Conservation (phyloP, 2,888 invertebrate species). For the Yponomeuta malinellus region DNA sequence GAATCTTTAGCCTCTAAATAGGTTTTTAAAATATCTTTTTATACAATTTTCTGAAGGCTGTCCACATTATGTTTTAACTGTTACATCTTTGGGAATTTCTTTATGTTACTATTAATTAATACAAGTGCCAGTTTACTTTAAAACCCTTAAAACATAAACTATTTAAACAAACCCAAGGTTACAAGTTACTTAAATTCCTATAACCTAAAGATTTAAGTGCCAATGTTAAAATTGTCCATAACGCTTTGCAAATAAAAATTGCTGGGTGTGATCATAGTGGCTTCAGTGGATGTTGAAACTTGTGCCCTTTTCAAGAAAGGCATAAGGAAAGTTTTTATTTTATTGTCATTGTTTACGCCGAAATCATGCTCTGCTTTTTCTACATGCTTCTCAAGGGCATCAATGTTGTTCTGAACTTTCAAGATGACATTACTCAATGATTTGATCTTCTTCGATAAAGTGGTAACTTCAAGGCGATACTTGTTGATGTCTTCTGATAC, state of each 20-base stretch:
- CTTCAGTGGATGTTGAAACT: conserved; percentile 26
- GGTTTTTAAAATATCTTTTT: too few species aligned
- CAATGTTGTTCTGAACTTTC: conserved; percentile 63
- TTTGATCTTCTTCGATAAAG: conserved; percentile 71
- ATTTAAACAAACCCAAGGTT: not conserved
- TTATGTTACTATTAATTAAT: not conserved
- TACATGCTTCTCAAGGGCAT: conserved; percentile 75
- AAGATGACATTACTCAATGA: conserved; percentile 71
- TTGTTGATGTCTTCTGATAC: conserved; percentile 72
- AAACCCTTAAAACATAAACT: conserved; percentile 7
- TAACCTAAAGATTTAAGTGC: not conserved
- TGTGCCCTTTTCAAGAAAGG: conserved; percentile 71
- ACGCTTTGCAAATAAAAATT: conserved; percentile 45
- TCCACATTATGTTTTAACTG: conserved; percentile 1
- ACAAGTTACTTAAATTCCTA: not conserved
- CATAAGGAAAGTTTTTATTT: conserved; percentile 75
- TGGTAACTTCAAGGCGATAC: conserved; percentile 68
- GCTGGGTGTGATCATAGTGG: conserved; percentile 23
- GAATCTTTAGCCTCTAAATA: too few species aligned
- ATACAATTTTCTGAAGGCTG: too few species aligned
- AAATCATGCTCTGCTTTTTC: conserved; percentile 77
- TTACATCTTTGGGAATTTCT: not conserved
- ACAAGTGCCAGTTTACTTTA: conserved; percentile 5
- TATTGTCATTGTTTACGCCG: conserved; percentile 73
- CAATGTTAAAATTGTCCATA: conserved; percentile 46